Base-by-base conservation (phyloP, 2,113 vertebrate genomes). In the Epinephelus cyanopodus region DNA sequence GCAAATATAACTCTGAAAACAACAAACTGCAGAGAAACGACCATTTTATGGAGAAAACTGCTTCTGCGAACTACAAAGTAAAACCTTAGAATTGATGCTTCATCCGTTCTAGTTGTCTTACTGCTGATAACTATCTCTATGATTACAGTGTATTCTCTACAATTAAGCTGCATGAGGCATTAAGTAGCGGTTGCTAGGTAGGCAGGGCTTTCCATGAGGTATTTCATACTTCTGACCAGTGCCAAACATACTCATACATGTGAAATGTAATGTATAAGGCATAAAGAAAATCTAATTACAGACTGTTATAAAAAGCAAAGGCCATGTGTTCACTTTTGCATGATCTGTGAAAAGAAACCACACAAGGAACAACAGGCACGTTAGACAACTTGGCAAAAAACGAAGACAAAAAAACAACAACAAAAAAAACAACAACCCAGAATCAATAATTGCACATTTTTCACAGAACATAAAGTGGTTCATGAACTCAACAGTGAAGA, bases 181-280 rank as follows among this genome's bases (percentile, higher is more conserved):
- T 85, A 74, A 62, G 75, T 86, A 91, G 67, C 72, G 80, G 84
- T 77, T 72, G 57, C 75, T 84, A 78, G 80, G 76, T 82, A 89
- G 84, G 86, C 91, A 79, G 87, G 84, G 81, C 82, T 79, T 76
- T 75, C 74, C 25, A 67, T 88, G 92, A 93, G 93, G 92, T 93
- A 94, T 94, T 87, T 91, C 68, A 87, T 87, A 88, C 87, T 75
- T 88, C 63, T 76, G 79, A 85, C 60, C 83, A 82, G 87, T 76
- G 86, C 80, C 83, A 68, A 70, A 87, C 33, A 86, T 56, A 82
- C 37, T 81, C 52, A 52, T 23, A 83, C 66, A 82, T 74, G 33
- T 37, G 45, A 72, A 81, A 77, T 79, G 64, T 25, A 66, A 81
- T 54, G 52, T 18, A 33, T 82, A 86, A 82, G 45, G 78, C 82